Percentiles rank a stretch among this genome's conserved stretches.
phyloP scores from a whole-genome alignment of 2,888 invertebrate genomes.

The Standfussiana lucernea region DNA sequence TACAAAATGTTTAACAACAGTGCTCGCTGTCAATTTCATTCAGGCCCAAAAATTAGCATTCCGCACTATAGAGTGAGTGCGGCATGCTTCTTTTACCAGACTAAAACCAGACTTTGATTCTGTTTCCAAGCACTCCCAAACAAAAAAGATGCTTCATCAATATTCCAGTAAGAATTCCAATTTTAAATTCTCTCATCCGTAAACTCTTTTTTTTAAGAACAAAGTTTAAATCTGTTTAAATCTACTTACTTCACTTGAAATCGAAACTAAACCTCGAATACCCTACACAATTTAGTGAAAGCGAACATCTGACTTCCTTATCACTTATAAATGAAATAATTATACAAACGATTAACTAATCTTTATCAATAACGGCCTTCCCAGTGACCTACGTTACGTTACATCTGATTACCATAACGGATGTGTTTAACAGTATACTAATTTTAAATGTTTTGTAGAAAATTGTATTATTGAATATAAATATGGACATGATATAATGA shows the following conservation, averaged over 20 bases:
- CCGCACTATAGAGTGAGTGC: too few species aligned
- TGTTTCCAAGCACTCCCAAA: neutral
- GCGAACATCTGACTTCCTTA: conserved; percentile 16
- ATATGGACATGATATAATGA: neutral
- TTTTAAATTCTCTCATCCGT: neutral
- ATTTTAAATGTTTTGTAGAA: conserved; percentile 1
- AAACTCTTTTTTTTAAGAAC: too few species aligned
- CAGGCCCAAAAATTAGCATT: neutral
- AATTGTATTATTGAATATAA: conserved; percentile 5
- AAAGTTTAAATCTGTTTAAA: too few species aligned
- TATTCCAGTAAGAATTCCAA: neutral
- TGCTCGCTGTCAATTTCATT: neutral
- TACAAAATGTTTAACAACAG: neutral
- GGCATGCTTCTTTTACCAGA: too few species aligned
- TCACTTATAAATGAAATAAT: conserved; percentile 14
- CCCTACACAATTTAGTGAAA: conserved; percentile 30
- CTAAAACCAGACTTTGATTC: neutral
- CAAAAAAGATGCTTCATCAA: neutral
- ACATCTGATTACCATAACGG: conserved; percentile 48
- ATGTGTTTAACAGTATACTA: conserved; percentile 42
- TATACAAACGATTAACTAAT: conserved; percentile 37
- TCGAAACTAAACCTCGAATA: neutral
- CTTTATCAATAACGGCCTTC: conserved; percentile 48
- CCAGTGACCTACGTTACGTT: conserved; percentile 56
- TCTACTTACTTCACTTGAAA: neutral